Base-by-base conservation (phyloP, 2,797 vertebrate genomes). In the Acrocephalus scirpaceus region DNA sequence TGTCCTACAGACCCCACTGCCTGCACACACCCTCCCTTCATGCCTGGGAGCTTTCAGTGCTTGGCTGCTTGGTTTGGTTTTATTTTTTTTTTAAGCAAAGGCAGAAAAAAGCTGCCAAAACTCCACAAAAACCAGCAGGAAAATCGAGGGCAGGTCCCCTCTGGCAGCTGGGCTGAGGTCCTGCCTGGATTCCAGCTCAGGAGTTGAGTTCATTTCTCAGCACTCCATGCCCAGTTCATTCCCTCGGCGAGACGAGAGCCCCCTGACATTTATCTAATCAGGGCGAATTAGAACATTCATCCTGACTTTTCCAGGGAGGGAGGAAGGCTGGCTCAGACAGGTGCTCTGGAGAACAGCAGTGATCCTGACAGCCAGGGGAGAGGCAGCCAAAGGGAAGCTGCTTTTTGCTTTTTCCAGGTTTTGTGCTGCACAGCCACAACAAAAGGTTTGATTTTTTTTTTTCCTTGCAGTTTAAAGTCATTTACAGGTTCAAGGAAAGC, bases 261-360 rank as follows among this genome's bases (percentile, higher is more conserved):
- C 81, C 53, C 85, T 71, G 83, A 71, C 64, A 72, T 86, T 97
- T 81, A 58, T 62, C 96, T 87, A 58, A 91, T 90, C 91, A 82
- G 80, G 74, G 85, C 85, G 69, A 95, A 93, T 91, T 57, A 73
- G 34, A 82, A 72, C 70, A n/a, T 65, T 79, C 81, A 74, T 78
- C 73, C 74, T 53, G 34, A 23, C 81, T 86, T 61, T 81, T 53
- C 92, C 47, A 3, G 38, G 69, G 57, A 80, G 79, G 84, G 56
- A 82, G 90, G 66, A 29, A 38, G 67, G 72, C 88, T 84, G 85
- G 50, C 61, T 84, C 87, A 91, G 86, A 51, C 83, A 95, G 97
- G 72, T 66, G 84, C 77, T 92, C 38, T 56, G 60, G 83, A 40
- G 77, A 71, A 73, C 71, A 92, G 91, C 50, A 81, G 83, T 72